phyloP scores from a whole-genome alignment of 30 jellyfish, hydroid and myxozoan species.

The Clytia hemisphaerica region DNA sequence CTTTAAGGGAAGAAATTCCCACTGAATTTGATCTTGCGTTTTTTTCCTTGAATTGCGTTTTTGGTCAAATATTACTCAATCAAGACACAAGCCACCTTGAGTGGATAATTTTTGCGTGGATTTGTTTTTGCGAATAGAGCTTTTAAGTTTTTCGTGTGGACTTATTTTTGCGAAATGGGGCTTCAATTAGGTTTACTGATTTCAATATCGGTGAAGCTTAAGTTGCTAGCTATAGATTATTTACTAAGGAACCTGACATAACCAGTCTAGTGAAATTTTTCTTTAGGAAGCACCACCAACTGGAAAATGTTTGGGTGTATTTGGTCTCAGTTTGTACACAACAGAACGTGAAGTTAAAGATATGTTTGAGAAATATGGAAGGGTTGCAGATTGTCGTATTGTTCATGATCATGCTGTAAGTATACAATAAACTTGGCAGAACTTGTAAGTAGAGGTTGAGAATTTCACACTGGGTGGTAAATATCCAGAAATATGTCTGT shows the following conservation, averaged over 20 bases:
- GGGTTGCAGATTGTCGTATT: constrained; percentile 78
- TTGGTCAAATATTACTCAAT: too few relatives aligned
- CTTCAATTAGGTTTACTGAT: background rate
- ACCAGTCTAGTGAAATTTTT: background rate
- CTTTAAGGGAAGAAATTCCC: background rate
- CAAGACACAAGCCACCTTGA: too few relatives aligned
- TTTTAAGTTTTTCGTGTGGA: too few relatives aligned
- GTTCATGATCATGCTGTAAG: constrained; percentile 99
- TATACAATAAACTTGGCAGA: too few relatives aligned
- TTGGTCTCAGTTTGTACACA: constrained; percentile 97
- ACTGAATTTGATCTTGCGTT: background rate
- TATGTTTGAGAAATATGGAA: constrained; percentile 88
- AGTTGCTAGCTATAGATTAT: background rate
- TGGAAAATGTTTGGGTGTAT: constrained; percentile 99
- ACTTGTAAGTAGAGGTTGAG: too few relatives aligned
- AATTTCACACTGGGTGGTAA: too few relatives aligned
- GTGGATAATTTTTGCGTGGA: too few relatives aligned
- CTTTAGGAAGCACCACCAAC: constrained; percentile 96
- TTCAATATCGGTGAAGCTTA: background rate
- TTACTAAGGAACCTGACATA: background rate
- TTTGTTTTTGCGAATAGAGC: too few relatives aligned
- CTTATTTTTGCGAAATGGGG: too few relatives aligned
- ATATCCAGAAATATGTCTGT: too few relatives aligned
- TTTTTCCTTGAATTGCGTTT: too few relatives aligned
- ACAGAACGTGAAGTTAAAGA: constrained; percentile 96